Evolutionary conservation across 2,797 vertebrate genomes (phyloP), one percentile per base, ranked within the genome.

Genomic region (Intellagama lesueurii): DNA sequence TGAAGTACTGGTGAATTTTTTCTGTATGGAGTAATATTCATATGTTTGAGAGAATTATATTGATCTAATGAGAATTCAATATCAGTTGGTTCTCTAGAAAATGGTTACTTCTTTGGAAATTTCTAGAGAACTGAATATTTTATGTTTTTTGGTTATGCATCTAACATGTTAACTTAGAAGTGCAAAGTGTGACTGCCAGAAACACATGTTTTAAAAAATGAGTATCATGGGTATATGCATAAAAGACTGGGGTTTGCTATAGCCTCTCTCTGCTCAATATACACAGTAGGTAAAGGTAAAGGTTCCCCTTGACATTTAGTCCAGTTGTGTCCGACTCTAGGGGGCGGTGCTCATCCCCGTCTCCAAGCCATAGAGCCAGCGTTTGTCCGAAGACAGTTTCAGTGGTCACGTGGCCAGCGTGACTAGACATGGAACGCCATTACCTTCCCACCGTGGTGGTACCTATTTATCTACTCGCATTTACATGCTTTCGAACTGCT

Each of bases 41-140:
- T 40, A 72, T 12, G 68, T 82, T 88, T 88, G 76, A 72, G 87
- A 69, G 5, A 7, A 82, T 0, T 26, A 47, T 52, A 88, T 75
- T 86, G 49, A 87, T 47, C 30, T 24, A 9, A 66, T 64, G 40
- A 64, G 17, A n/a, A 30, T 32, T 83, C 83, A 30, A 52, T 80
- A 24, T 80, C 14, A 90, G 30, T 75, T 52, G 49, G 5, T 64
- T 28, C 14, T 64, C 60, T 47, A 60, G 8, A 44, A 72, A 40
- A 28, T 76, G 68, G 79, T 60, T 64, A 60, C n/a, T 64, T 17
- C 16, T 64, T 17, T 17, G 60, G 60, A 64, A 64, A 64, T 64
- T 19, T 64, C 16, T 64, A 22, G 19, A 76, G 28, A 75, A 66
- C 4, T 47, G 30, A 30, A 26, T 72, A 32, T 22, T 89, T 2